These are phyloP conservation scores for Microtus ochrogaster DNA, from an alignment of 2,113 vertebrate genomes.

Conservation along the genomic window DNA sequence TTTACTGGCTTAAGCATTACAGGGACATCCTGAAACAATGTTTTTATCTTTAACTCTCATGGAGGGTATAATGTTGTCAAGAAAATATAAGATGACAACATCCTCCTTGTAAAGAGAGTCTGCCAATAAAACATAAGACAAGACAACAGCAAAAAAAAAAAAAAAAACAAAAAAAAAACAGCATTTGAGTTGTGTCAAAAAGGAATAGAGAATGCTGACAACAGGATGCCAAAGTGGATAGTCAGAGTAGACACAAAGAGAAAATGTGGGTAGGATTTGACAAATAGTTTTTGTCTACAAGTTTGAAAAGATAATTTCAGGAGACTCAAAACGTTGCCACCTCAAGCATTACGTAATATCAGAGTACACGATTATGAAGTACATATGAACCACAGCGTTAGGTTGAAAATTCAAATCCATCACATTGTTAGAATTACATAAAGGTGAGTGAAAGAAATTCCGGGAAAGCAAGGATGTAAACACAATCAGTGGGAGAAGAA, in stretches of 20 bases:
- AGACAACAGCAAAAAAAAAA: no score
- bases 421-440: not conserved
- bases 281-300: not conserved
- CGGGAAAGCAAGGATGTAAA: not conserved
- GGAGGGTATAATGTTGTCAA: not conserved
- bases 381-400: not conserved
- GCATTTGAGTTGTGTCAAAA: not conserved
- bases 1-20: not conserved
- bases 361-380: not conserved
- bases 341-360: not conserved
- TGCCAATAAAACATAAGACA: not conserved
- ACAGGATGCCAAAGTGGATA: not conserved
- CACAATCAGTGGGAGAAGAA: not conserved
- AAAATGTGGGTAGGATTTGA: not conserved
- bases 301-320: slow-evolving; percentile 29
- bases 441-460: not conserved
- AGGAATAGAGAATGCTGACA: not conserved
- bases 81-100: not conserved
- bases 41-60: not conserved
- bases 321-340: not conserved
- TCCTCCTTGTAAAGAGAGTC: not conserved
- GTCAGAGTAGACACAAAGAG: not conserved
- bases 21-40: not conserved
- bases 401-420: not conserved
- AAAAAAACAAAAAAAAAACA: no score